Conservation (phyloP, 2,797 vertebrate species). For the Phoebastria nigripes region DNA sequence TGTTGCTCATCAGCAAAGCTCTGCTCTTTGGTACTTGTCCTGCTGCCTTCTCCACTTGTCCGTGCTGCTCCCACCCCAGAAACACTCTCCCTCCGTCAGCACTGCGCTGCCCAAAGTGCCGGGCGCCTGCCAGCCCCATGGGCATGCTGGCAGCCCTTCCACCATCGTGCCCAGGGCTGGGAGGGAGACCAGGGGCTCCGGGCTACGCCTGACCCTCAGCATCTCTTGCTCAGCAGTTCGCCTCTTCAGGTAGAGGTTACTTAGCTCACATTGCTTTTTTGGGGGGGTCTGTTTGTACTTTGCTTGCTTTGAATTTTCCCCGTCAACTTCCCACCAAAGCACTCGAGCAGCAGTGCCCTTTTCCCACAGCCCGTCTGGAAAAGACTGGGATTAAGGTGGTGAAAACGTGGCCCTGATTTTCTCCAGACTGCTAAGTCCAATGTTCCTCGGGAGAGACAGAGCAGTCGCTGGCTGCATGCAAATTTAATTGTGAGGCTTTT, state of each 20-base stretch:
- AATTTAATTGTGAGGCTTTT: constrained; percentile 37
- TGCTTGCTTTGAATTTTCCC: neutral
- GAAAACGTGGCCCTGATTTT: neutral
- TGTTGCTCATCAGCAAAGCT: neutral
- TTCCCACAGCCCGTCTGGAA: neutral
- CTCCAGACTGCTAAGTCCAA: neutral
- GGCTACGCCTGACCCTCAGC: neutral
- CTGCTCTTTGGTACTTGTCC: neutral
- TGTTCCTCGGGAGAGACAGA: neutral
- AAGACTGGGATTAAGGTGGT: neutral
- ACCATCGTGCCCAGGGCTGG: rapidly evolving
- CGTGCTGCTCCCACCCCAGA: rapidly evolving
- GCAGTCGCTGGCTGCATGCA: neutral
- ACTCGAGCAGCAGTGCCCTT: neutral
- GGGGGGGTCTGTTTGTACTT: neutral
- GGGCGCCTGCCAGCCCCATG: rapidly evolving
- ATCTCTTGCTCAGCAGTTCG: neutral
- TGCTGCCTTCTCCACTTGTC: neutral
- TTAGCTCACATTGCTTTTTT: neutral
- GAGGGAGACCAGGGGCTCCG: neutral
- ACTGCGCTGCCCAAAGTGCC: neutral
- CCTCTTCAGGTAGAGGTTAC: neutral
- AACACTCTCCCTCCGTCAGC: neutral
- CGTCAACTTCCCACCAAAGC: neutral
- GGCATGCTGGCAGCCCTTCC: neutral